Evolutionary conservation across 1,140 invertebrate species (phyloP).

Genomic region (Drosophila arizonae): DNA sequence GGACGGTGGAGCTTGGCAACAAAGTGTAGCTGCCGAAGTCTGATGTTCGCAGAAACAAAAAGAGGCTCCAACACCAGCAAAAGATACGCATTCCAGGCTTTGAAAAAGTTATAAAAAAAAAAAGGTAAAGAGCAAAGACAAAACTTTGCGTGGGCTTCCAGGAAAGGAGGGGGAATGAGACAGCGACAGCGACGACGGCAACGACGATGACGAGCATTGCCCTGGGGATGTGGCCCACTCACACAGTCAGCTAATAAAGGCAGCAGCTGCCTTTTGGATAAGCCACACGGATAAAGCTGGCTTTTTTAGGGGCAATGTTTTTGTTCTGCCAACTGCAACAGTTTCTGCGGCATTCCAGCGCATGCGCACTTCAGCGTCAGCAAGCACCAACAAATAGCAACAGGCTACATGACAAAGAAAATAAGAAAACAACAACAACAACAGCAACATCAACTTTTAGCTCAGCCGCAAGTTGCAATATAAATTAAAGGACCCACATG

Average conservation of each 20-base stretch:
- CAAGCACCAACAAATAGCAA: conserved; percentile 56
- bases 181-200: conserved; percentile 6
- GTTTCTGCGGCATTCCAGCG: conserved; percentile 64
- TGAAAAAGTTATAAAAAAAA: conserved; percentile 26
- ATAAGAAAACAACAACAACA: conserved; percentile 12
- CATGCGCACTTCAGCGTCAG: conserved; percentile 43
- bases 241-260: conserved; percentile 43
- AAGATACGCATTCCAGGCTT: conserved; percentile 57
- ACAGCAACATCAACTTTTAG: conserved; percentile 20
- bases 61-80: conserved; percentile 19
- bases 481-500: conserved; percentile 54
- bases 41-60: conserved; percentile 34
- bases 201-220: conserved; percentile 19
- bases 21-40: conserved; percentile 23
- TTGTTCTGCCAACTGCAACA: conserved; percentile 68
- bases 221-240: conserved; percentile 60
- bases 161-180: conserved; percentile 9
- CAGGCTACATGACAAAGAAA: conserved; percentile 49
- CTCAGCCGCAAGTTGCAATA: conserved; percentile 34
- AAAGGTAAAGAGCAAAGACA: conserved; percentile 32
- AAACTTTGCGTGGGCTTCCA: conserved; percentile 58
- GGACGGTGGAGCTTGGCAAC: conserved; percentile 22
- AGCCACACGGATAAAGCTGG: conserved; percentile 65
- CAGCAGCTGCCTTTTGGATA: conserved; percentile 57
- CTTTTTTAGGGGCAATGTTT: conserved; percentile 65